Evolutionary conservation across 2,888 invertebrate species (phyloP).

Genomic region (Drosophila bunnanda): DNA sequence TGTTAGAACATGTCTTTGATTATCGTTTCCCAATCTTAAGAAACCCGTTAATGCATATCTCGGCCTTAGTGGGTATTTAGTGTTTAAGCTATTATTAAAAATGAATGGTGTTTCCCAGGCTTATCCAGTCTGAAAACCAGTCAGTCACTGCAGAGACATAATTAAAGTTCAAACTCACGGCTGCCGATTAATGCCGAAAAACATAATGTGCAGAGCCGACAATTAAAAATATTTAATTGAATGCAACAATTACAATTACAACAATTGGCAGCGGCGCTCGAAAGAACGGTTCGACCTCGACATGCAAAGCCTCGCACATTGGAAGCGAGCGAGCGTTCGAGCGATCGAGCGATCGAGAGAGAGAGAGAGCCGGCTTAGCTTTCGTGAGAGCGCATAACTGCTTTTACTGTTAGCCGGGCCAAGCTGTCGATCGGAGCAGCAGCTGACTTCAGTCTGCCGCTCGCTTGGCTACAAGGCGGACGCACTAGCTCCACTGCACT

Average conservation of each 20-base stretch:
- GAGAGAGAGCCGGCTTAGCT: conserved; percentile 8
- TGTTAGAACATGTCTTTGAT: background rate
- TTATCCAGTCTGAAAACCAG: conserved; percentile 15
- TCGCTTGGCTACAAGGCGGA: conserved; percentile 82
- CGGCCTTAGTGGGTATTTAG: background rate
- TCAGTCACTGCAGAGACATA: conserved; percentile 30
- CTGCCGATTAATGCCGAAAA: conserved; percentile 51
- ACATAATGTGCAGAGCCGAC: conserved; percentile 55
- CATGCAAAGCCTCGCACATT: conserved; percentile 62
- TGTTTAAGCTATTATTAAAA: background rate
- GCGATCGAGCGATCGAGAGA: conserved; percentile 15
- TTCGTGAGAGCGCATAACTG: conserved; percentile 58
- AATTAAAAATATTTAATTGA: conserved; percentile 75
- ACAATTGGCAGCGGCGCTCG: conserved; percentile 36
- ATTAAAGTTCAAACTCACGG: conserved; percentile 77
- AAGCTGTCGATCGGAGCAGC: conserved; percentile 53
- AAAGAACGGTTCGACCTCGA: conserved; percentile 76
- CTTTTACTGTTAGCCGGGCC: conserved; percentile 72
- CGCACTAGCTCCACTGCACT: conserved; percentile 54
- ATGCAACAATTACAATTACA: conserved; percentile 58
- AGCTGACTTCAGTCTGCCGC: conserved; percentile 81
- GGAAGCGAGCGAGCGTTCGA: conserved; percentile 7
- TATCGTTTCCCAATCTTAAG: background rate
- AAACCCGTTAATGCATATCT: background rate
- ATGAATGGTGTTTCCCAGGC: conserved; percentile 5